These are phyloP conservation scores for Hormaphis cornu DNA, from an alignment of 1,140 invertebrate genomes.

Conservation along the genomic window DNA sequence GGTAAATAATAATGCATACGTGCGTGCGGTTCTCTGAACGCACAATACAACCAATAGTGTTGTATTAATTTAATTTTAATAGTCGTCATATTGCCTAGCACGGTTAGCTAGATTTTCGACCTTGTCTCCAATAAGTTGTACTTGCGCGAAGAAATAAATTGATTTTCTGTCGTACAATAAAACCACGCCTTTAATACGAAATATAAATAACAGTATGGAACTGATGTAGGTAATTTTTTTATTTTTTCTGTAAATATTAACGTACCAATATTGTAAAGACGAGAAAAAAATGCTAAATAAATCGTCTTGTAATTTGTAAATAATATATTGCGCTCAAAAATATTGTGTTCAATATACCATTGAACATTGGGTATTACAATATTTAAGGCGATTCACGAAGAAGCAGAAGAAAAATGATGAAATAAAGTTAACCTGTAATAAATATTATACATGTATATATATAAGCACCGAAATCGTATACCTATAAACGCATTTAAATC, in stretches of 20 bases:
- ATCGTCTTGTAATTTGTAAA: not conserved
- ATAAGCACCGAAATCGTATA: no score
- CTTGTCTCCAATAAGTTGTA: not conserved
- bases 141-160: not conserved
- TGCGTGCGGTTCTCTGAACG: not conserved
- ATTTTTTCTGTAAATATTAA: not conserved
- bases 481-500: no score
- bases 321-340: not conserved
- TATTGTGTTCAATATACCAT: not conserved
- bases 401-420: no score
- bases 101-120: not conserved
- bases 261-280: no score
- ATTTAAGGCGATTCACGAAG: no score
- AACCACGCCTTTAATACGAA: not conserved
- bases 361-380: no score
- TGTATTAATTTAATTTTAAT: no score
- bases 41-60: not conserved
- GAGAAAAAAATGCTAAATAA: not conserved
- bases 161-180: not conserved
- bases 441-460: no score
- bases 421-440: no score
- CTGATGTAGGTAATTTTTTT: not conserved
- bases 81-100: no score
- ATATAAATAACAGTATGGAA: not conserved
- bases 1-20: no score